Conservation (phyloP, 2,888 invertebrate genomes). For the Protonemura montana region DNA sequence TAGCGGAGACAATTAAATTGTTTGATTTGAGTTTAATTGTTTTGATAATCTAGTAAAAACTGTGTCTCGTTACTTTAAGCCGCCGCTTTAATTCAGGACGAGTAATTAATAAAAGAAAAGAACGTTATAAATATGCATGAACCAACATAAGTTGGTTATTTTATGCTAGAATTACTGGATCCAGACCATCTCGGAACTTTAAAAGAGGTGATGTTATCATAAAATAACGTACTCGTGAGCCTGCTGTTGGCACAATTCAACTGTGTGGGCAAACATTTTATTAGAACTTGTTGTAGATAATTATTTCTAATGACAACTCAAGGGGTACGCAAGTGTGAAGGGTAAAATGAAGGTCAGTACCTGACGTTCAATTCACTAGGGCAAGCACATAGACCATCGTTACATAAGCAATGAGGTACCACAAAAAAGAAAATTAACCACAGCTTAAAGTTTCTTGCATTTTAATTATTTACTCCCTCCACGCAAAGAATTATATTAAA, state of each 20-base stretch:
- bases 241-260: not conserved
- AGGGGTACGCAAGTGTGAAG: slow-evolving; percentile 34
- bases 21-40: not conserved
- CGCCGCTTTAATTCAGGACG: not conserved
- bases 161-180: not conserved
- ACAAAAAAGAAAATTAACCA: not conserved
- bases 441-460: not conserved
- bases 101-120: not conserved
- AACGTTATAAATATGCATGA: not conserved
- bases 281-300: not conserved
- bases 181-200: not conserved
- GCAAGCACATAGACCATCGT: not conserved
- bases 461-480: not conserved
- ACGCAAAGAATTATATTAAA: slow-evolving; percentile 9
- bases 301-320: not conserved
- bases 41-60: not conserved
- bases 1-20: not conserved
- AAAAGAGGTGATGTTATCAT: not conserved
- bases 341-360: slow-evolving; percentile 25
- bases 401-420: not conserved
- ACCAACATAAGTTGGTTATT: not conserved
- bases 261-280: not conserved
- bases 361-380: not conserved
- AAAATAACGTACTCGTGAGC: not conserved
- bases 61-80: not conserved